These are phyloP conservation scores for Megaceryle alcyon DNA, from an alignment of 2,797 vertebrate genomes.

Conservation along the genomic window DNA sequence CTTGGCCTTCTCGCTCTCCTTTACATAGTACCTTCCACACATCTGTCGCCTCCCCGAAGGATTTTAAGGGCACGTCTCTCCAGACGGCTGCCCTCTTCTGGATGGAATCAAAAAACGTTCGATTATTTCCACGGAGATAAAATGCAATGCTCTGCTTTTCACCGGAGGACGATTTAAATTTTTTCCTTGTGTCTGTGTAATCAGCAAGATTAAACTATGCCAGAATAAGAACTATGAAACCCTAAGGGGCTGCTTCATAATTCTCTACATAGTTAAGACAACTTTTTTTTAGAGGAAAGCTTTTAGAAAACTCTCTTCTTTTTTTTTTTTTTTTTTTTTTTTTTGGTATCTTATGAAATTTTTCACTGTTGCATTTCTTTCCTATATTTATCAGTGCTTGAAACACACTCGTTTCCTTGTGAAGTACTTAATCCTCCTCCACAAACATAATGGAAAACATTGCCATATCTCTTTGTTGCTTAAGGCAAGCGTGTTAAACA, in stretches of 20 bases:
- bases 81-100: conserved; percentile 63
- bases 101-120: conserved; percentile 48
- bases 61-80: not conserved
- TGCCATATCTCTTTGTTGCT: not conserved
- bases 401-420: not conserved
- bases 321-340: too few species aligned
- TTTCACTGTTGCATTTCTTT: not conserved
- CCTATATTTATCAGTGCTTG: not conserved
- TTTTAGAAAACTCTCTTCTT: not conserved
- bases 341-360: not conserved
- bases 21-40: not conserved
- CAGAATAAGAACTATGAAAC: not conserved
- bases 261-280: not conserved
- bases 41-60: not conserved
- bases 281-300: not conserved
- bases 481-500: conserved; percentile 1
- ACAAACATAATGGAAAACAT: not conserved
- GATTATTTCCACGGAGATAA: not conserved
- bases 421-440: not conserved
- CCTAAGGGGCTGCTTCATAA: not conserved
- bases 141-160: not conserved
- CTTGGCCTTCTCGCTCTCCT: not conserved
- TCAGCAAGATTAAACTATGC: not conserved
- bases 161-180: not conserved
- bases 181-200: not conserved